These are phyloP conservation scores for Drosophila anceps DNA, from an alignment of 2,888 invertebrate species.

Conservation along the genomic window DNA sequence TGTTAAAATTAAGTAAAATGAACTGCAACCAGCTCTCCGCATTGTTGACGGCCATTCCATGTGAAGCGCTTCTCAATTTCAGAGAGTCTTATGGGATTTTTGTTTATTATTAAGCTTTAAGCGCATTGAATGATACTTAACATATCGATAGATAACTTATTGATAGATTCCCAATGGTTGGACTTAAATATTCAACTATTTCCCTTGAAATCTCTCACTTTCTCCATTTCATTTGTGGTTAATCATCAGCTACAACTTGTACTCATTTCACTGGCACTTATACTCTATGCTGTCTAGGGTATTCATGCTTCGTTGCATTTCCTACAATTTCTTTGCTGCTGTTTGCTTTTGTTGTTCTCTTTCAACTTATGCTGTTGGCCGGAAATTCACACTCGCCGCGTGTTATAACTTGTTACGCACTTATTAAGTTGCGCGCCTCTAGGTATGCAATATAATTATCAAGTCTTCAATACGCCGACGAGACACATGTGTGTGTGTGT, in stretches of 20 bases:
- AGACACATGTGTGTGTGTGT: not conserved
- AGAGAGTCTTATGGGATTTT: not conserved
- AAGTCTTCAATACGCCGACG: conserved; percentile 38
- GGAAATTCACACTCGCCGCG: conserved; percentile 19
- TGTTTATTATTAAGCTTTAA: not conserved
- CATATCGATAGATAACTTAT: not conserved
- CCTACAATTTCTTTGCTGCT: not conserved
- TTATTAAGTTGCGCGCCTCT: conserved; percentile 32
- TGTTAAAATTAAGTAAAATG: conserved; percentile 32
- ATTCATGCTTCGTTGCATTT: not conserved
- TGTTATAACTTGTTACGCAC: conserved; percentile 30
- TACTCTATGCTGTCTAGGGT: not conserved
- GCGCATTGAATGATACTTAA: not conserved
- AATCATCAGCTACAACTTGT: not conserved
- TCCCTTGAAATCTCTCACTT: not conserved
- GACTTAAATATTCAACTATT: too few species aligned
- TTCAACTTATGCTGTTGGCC: conserved; percentile 1
- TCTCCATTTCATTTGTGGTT: not conserved
- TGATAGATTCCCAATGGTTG: too few species aligned
- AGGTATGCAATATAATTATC: conserved; percentile 53
- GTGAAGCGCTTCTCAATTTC: not conserved
- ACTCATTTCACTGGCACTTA: not conserved
- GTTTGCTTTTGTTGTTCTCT: not conserved
- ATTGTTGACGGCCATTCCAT: not conserved
- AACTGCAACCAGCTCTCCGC: conserved; percentile 6